Conservation (phyloP, 2,797 vertebrate species). For the Crossoptilon crossoptilon region DNA sequence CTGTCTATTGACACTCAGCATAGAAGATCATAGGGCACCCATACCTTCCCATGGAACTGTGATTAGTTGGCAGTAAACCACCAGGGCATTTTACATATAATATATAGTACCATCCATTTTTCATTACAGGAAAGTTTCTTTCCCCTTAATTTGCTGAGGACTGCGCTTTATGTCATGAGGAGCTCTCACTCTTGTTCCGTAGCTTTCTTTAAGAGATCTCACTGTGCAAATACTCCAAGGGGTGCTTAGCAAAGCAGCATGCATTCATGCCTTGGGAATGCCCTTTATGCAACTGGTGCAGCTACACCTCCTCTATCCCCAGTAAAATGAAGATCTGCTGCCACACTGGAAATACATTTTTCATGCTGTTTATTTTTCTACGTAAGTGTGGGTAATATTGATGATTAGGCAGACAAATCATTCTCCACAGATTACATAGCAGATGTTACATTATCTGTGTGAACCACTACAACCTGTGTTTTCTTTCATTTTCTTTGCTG, state of each 20-base stretch:
- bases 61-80: not conserved
- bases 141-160: not conserved
- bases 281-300: not conserved
- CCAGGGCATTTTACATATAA: not conserved
- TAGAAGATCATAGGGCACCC: not conserved
- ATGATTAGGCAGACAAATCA: conserved; percentile 26
- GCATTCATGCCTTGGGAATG: not conserved
- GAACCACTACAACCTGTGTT: not conserved
- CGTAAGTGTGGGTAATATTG: not conserved
- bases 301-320: not conserved
- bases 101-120: not conserved
- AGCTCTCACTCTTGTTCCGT: not conserved
- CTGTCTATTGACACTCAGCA: not conserved
- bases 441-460: not conserved
- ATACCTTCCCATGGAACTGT: not conserved
- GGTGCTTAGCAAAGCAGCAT: not conserved
- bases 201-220: not conserved
- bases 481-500: conserved; percentile 29
- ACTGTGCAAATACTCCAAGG: not conserved
- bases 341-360: not conserved
- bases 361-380: not conserved
- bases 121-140: not conserved
- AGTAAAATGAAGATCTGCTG: not conserved
- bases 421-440: not conserved
- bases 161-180: not conserved